phyloP scores from a whole-genome alignment of 2,888 invertebrate genomes.

The Macaria liturata region DNA sequence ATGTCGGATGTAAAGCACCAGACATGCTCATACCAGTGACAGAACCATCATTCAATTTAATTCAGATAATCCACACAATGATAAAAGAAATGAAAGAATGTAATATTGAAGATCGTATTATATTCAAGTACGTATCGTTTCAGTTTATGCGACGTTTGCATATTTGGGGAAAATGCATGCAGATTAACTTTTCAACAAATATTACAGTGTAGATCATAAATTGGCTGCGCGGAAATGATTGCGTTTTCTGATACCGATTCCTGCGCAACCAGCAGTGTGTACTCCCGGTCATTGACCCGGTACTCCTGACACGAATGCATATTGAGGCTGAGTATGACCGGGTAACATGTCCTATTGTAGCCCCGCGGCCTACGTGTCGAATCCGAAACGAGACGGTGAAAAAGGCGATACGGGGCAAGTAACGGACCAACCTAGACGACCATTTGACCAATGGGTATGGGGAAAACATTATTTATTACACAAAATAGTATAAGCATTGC shows the following conservation, averaged over 20 bases:
- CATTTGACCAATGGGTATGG: conserved; percentile 47
- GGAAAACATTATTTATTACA: conserved; percentile 36
- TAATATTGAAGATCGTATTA: neutral
- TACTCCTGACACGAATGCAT: conserved; percentile 73
- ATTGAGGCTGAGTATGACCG: conserved; percentile 67
- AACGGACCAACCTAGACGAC: conserved; percentile 54
- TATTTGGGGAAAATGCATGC: too few relatives aligned
- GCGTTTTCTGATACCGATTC: conserved; percentile 28
- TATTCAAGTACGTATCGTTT: too few relatives aligned
- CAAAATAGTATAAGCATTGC: neutral
- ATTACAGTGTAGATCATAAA: conserved; percentile 20
- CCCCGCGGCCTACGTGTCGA: conserved; percentile 73
- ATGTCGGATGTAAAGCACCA: too few relatives aligned
- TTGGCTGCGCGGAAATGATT: conserved; percentile 31
- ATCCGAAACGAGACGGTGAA: conserved; percentile 71
- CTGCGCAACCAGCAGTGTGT: conserved; percentile 27
- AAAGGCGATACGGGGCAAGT: conserved; percentile 75
- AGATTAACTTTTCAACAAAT: too few relatives aligned
- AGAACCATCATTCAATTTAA: too few relatives aligned
- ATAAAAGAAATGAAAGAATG: neutral
- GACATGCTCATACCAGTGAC: too few relatives aligned
- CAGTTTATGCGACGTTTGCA: too few relatives aligned
- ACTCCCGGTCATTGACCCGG: conserved; percentile 61
- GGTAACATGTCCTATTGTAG: conserved; percentile 72
- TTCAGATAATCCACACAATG: neutral